These are phyloP conservation scores for Psittacus erithacus DNA, from an alignment of 2,113 vertebrate genomes.

Conservation along the genomic window DNA sequence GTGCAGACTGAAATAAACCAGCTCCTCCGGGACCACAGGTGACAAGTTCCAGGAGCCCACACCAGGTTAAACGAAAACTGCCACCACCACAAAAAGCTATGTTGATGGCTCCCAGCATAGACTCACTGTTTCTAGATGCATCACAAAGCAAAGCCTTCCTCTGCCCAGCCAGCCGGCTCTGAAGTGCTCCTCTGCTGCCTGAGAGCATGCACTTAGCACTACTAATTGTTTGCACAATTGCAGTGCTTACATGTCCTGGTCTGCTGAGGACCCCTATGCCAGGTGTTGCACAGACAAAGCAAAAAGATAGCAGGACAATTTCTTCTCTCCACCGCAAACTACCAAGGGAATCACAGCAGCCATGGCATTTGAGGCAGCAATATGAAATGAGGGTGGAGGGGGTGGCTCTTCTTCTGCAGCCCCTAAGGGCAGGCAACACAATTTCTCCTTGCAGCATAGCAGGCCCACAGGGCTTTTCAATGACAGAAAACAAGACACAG, in stretches of 20 bases:
- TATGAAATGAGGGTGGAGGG: neutral
- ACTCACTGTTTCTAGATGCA: rapidly evolving
- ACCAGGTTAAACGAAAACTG: neutral
- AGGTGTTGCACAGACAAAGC: neutral
- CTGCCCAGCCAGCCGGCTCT: neutral
- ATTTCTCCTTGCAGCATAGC: neutral
- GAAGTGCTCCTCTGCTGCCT: neutral
- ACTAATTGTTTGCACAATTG: neutral
- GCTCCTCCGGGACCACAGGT: neutral
- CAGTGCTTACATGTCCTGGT: neutral
- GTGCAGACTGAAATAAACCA: neutral
- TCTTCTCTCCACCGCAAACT: neutral
- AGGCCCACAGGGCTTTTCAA: neutral
- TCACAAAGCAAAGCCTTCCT: neutral
- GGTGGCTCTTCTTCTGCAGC: neutral
- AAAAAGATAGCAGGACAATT: neutral
- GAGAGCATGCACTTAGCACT: neutral
- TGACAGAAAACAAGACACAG: neutral
- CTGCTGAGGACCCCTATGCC: neutral
- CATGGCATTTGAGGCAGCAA: neutral
- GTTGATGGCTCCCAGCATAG: neutral
- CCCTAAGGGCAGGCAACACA: neutral
- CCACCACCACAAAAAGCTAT: rapidly evolving
- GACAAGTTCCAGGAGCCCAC: neutral
- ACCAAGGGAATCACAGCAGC: neutral